Conservation (phyloP, 2,797 vertebrate species). For the Discoglossus pictus region DNA sequence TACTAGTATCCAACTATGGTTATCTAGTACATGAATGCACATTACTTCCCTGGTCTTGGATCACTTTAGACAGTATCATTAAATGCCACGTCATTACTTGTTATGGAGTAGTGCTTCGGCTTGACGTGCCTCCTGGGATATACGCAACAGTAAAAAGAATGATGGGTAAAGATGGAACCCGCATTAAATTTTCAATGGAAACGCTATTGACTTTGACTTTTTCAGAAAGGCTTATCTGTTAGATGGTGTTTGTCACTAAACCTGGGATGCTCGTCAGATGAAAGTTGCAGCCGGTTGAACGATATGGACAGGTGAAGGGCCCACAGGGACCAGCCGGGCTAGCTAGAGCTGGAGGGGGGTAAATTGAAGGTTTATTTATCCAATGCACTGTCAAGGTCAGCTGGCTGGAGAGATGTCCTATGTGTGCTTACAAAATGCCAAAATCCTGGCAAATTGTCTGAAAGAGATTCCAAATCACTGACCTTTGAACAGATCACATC, state of each 20-base stretch:
- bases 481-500: constrained; percentile 95
- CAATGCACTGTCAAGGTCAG: constrained; percentile 99
- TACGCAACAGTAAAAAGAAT: constrained; percentile 70
- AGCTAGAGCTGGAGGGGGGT: constrained; percentile 82
- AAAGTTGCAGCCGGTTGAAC: constrained; percentile 86
- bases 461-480: constrained; percentile 89
- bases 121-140: constrained; percentile 77
- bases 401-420: constrained; percentile 95
- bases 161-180: constrained; percentile 84
- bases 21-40: constrained; percentile 89
- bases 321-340: constrained; percentile 85
- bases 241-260: constrained; percentile 96
- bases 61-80: constrained; percentile 99
- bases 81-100: constrained; percentile 94
- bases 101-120: constrained; percentile 92
- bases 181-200: constrained; percentile 96
- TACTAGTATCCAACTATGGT: constrained; percentile 85
- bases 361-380: constrained; percentile 99
- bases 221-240: constrained; percentile 85
- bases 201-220: constrained; percentile 97
- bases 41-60: constrained; percentile 87
- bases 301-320: constrained; percentile 98
- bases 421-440: constrained; percentile 98
- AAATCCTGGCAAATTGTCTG: constrained; percentile 95
- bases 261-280: constrained; percentile 79